Evolutionary conservation across 2,113 vertebrate species (phyloP), one percentile per base, ranked within the genome.

Genomic region (Sapayoa aenigma): DNA sequence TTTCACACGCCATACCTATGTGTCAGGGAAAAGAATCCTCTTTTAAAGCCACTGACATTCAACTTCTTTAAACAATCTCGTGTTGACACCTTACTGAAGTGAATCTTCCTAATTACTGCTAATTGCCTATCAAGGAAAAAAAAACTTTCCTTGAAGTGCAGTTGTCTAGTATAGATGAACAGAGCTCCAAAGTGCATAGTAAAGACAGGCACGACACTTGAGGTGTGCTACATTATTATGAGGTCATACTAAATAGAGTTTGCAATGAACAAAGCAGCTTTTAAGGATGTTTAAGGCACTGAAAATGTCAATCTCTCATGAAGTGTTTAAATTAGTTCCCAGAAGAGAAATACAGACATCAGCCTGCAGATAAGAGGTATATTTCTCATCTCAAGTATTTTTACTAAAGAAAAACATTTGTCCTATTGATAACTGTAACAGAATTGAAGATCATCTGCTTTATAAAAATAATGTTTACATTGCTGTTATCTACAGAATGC

Each of bases 1-100:
- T 98, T 98, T 98, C 96, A 98, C 89, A 97, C 97, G 96, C 92
- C 97, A 97, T 98, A 98, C 97, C 94, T 97, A 89, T 86, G 93
- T 98, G 97, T 98, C 97, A 98, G 93, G 39, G 25, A 78, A 68
- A 98, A 95, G 93, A 96, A 96, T 65, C 95, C 96, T 98, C 97
- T 98, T 98, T 98, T 98, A 98, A 98, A 98, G 94, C 96, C 97
- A 97, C 96, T 98, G 98, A 98, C 98, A 97, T 97, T 97, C 95
- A 98, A 96, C 94, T 97, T 96, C 95, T 98, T 97, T 8, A 97
- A 97, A 97, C 93, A 97, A 97, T 97, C 91, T 97, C 72, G 24
- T 97, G 97, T 97, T 98, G 97, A 98, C 97, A 98, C 95, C 94
- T 97, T 96, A 96, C 90, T 96, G 97, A 98, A 95, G 96, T 95